phyloP scores from a whole-genome alignment of 2,113 vertebrate genomes.

The Electrona antarctica region DNA sequence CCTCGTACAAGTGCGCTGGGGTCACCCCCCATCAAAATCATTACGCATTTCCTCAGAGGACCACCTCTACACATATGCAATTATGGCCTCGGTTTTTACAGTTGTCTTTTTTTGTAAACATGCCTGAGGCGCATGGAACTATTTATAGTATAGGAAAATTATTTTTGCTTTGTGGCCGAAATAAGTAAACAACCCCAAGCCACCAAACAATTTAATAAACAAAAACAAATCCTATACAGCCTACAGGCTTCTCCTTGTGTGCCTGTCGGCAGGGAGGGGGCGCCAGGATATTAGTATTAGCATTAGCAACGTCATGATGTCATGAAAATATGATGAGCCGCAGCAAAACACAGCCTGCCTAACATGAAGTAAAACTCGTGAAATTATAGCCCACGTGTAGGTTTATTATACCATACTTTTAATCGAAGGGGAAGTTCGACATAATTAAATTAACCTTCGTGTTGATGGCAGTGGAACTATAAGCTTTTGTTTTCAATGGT shows the following conservation, averaged over 20 bases:
- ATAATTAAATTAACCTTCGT: too few relatives aligned
- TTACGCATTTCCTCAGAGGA: conserved; percentile 74
- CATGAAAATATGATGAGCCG: background rate
- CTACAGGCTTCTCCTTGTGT: conserved; percentile 22
- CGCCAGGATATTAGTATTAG: conserved; percentile 62
- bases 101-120: conserved; percentile 55
- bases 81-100: conserved; percentile 61
- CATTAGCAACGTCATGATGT: conserved; percentile 7
- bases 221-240: conserved; percentile 22
- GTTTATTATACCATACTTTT: background rate
- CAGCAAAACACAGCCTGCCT: background rate
- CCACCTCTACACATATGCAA: conserved; percentile 67
- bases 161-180: conserved; percentile 23
- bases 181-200: conserved; percentile 43
- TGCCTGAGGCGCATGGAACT: conserved; percentile 19
- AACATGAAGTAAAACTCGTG: background rate
- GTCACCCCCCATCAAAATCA: conserved; percentile 70
- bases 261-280: conserved; percentile 73
- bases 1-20: conserved; percentile 76
- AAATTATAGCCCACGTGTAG: too few relatives aligned
- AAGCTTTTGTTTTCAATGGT: too few relatives aligned
- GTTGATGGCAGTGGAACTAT: too few relatives aligned
- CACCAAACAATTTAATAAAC: conserved; percentile 27
- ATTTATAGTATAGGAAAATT: conserved; percentile 37
- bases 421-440: background rate